A percentile compares a stretch with the other conserved stretches of the same genome.
Conservation (phyloP, 2,797 vertebrate genomes). For the Pangasius macronema region DNA sequence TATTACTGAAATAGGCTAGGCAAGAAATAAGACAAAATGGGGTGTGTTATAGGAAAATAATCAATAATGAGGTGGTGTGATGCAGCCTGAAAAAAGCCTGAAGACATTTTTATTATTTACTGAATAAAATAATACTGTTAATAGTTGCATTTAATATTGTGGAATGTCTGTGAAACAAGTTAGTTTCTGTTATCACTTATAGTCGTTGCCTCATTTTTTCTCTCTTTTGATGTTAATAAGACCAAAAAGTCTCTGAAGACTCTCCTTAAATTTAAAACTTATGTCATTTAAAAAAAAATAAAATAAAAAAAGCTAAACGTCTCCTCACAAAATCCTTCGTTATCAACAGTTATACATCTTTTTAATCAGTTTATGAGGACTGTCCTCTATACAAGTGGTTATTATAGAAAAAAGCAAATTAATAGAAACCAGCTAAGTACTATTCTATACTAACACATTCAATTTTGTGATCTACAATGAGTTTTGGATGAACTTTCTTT, state of each 20-base stretch:
- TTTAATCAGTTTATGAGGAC: not conserved
- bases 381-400: not conserved
- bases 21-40: not conserved
- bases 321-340: not conserved
- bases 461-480: not conserved
- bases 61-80: not conserved
- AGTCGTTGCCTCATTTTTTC: not conserved
- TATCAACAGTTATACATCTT: not conserved
- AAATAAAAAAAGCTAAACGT: not conserved
- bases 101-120: not conserved
- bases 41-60: not conserved
- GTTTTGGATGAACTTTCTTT: not conserved
- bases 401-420: not conserved
- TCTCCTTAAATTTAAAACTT: not conserved
- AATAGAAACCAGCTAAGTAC: not conserved
- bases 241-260: not conserved
- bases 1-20: not conserved
- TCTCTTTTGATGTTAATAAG: not conserved
- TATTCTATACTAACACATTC: not conserved
- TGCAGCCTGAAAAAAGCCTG: not conserved
- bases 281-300: no score
- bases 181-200: not conserved
- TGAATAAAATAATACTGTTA: not conserved
- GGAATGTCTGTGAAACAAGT: not conserved
- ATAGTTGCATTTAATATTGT: not conserved